Base-by-base conservation (phyloP, 92 coral and sea anemone species). In the Heteractis magnifica region DNA sequence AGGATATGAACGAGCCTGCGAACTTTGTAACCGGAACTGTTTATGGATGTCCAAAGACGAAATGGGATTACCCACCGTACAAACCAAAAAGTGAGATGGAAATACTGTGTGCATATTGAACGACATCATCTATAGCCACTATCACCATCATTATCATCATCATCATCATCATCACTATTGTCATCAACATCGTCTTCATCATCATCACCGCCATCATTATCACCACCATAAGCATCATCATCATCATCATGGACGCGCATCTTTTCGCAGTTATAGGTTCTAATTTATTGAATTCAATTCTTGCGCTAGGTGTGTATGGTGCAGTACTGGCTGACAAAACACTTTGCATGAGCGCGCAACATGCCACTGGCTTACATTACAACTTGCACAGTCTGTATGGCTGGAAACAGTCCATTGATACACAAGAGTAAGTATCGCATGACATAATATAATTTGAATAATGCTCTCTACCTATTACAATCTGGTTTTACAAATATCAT, bases 1-100 rank as follows among this genome's bases (percentile, higher is more conserved):
- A 95, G 98, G 99, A 96, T 68, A 96, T 96, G 99, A 96, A 96
- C 75, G 99, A 96, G 78, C 99, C 99, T 10, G 98, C 99, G 13
- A 96, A 96, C 86, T 96, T 96, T 88, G 98, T 96, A 0, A 74
- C 75, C 1, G 99, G 99, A 58, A 81, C 92, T 20, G 92, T 92
- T 26, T 78, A 56, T 62, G 97, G 97, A 7, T 96, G 99, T 50
- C 86, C 94, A 48, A 74, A 88, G 13, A 92, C 92, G 84, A 92
- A 72, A 59, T 91, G 85, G 87, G 97, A 96, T 85, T 78, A 89
- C 8, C 99, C 99, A 8, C 99, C 99, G 7, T 96, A 96, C 86
- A 96, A 94, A 76, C 99, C 99, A 12, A 77, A 16, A 70, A 60
- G 81, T 70, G 68, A 62, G 83, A 53, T 0, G 13, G 10, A 53